Base-by-base conservation (phyloP, 2,888 invertebrate genomes). In the Congeria kusceri region DNA sequence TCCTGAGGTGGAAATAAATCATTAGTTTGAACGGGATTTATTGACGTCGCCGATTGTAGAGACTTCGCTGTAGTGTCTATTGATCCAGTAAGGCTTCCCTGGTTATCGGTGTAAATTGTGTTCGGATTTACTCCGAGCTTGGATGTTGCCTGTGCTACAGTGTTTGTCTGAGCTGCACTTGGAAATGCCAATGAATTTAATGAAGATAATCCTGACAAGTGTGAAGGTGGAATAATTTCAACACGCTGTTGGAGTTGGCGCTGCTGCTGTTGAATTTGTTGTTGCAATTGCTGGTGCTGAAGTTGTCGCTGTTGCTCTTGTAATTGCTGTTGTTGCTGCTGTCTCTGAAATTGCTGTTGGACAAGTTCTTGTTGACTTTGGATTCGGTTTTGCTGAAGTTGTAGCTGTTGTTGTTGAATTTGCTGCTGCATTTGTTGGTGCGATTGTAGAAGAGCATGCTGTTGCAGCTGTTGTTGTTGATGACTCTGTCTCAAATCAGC, bases 391-490 rank as follows among this genome's bases (percentile, higher is more conserved):
- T 20, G 23, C 28, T 28, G 39, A 39, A 23, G 27, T 67, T 58
- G 46, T 58, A 67, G 61, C 32, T 58, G 63, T 25, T 69, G 73
- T 58, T 59, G 47, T 68, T 47, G 73, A 66, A 76, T 75, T 65
- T 64, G 69, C 68, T 68, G 65, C 64, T 68, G 61, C 53, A 58
- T 46, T 65, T 46, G 47, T 47, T 66, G 61, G 59, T 64, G 71
- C 59, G 70, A 74, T 27, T 28, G 20, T 25, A 23, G 2, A 7
- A 23, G 11, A 15, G 53, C 53, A 53, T 53, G 2, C 9, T 20
- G 20, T 4, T 53, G 53, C 15, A 9, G 18, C 20, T 53, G 20
- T 20, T 53, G 53, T 53, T 23, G 27, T 7, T 58, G n/a, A 15
- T 62, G n/a, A 15, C 4, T 9, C 25, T 39, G 62, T 62, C 25